phyloP scores from a whole-genome alignment of 2,113 vertebrate genomes.

The Bettongia penicillata region DNA sequence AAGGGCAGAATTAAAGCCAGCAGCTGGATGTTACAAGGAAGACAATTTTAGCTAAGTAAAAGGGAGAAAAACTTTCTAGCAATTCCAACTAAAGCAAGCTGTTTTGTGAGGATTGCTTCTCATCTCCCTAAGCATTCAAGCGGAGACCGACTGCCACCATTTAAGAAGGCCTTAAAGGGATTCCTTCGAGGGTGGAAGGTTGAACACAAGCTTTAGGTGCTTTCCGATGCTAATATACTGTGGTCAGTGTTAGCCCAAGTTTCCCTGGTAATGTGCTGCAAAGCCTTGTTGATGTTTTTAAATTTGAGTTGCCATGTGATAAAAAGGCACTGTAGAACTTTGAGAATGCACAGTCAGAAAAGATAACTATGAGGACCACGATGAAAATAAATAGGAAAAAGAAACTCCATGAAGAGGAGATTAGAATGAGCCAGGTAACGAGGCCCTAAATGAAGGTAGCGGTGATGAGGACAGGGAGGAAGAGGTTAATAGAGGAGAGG shows the following conservation, averaged over 20 bases:
- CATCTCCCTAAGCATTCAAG: background rate
- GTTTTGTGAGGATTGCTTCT: background rate
- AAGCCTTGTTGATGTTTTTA: background rate
- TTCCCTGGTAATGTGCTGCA: background rate
- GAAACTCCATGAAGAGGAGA: background rate
- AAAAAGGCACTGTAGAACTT: background rate
- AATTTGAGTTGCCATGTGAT: background rate
- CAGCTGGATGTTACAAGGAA: background rate
- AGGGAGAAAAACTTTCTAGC: no score
- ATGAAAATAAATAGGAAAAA: background rate
- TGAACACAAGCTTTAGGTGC: background rate
- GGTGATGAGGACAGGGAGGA: background rate
- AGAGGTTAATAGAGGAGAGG: background rate
- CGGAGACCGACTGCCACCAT: background rate
- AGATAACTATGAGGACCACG: background rate
- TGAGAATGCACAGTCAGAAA: background rate
- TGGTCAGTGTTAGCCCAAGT: background rate
- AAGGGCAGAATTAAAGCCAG: background rate
- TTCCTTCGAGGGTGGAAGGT: no score
- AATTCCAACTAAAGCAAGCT: background rate
- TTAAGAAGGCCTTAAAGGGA: background rate
- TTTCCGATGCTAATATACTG: background rate
- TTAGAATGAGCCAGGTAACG: background rate
- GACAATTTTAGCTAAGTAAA: background rate
- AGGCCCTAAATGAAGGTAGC: background rate